Evolutionary conservation across 2,797 vertebrate genomes (phyloP).

Genomic region (Spea hammondii): DNA sequence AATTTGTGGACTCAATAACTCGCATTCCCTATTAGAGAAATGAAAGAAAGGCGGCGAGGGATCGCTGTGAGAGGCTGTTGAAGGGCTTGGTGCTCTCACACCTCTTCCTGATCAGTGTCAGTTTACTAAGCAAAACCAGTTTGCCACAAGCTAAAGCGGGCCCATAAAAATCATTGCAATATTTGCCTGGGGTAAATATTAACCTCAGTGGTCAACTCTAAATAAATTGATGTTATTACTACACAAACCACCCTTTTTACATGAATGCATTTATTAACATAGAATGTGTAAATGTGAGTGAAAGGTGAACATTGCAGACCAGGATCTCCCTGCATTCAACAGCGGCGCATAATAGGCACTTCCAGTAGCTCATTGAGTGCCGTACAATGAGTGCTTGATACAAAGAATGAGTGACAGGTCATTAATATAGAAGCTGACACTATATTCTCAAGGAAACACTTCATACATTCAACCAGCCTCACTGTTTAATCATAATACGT

Average conservation of each 20-base stretch:
- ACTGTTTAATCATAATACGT: background rate
- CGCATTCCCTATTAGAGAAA: conserved; percentile 30
- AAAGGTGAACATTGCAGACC: conserved; percentile 25
- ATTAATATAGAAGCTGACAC: background rate
- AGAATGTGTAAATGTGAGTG: conserved; percentile 24
- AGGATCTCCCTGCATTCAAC: background rate
- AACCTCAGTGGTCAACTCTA: conserved; percentile 42
- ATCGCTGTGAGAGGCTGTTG: conserved; percentile 32
- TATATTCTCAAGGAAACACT: background rate
- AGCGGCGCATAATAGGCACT: background rate
- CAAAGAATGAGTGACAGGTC: background rate
- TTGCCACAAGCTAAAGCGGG: conserved; percentile 45
- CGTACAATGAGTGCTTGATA: background rate
- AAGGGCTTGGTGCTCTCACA: conserved; percentile 7
- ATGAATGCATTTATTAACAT: conserved; percentile 33
- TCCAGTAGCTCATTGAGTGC: background rate
- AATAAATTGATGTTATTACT: conserved; percentile 42
- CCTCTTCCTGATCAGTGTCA: conserved; percentile 37
- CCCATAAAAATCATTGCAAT: conserved; percentile 50
- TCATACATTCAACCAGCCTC: background rate
- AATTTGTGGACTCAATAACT: conserved; percentile 34
- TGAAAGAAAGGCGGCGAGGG: conserved; percentile 29
- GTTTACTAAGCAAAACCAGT: conserved; percentile 50
- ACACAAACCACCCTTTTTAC: conserved; percentile 35
- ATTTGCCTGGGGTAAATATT: conserved; percentile 52